A percentile compares a stretch with the other conserved stretches of the same genome.
These are phyloP conservation scores for Pangasianodon gigas DNA, from an alignment of 2,113 vertebrate genomes.

Conservation along the genomic window DNA sequence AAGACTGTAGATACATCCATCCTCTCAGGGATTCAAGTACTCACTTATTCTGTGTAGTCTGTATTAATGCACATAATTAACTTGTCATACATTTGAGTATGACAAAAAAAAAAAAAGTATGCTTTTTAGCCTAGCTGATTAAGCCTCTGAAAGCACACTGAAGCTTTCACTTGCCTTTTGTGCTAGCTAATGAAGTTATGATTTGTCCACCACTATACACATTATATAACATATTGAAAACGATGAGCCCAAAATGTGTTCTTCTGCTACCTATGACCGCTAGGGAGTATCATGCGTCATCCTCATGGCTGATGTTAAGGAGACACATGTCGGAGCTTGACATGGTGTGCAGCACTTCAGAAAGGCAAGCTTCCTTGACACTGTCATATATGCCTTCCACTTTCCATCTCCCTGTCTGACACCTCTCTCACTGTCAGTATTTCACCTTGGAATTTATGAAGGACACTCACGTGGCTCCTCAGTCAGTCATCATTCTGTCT, in stretches of 20 bases:
- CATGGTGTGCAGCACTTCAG: conserved; percentile 2
- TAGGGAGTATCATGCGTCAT: neutral
- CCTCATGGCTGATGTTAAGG: conserved; percentile 1
- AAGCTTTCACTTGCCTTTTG: neutral
- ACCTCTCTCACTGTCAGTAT: conserved; percentile 25
- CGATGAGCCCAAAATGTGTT: neutral
- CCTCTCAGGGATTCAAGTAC: neutral
- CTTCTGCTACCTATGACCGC: neutral
- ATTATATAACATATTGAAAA: neutral
- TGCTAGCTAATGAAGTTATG: neutral
- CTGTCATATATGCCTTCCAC: conserved; percentile 16
- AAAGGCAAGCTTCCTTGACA: conserved; percentile 9
- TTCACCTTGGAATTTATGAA: conserved; percentile 43
- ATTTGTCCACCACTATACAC: neutral
- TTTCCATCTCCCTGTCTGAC: conserved; percentile 21
- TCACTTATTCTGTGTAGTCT: neutral
- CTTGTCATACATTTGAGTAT: neutral
- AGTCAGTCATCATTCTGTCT: conserved; percentile 40
- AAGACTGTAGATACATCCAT: neutral
- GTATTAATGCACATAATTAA: neutral
- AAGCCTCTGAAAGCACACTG: neutral
- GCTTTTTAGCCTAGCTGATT: neutral
- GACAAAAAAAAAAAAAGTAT: neutral
- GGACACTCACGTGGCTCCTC: conserved; percentile 37
- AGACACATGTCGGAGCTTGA: conserved; percentile 16